A percentile compares a stretch with the other conserved stretches of the same genome.
Evolutionary conservation across 2,113 vertebrate genomes (phyloP).

Genomic region (Eretmochelys imbricata): DNA sequence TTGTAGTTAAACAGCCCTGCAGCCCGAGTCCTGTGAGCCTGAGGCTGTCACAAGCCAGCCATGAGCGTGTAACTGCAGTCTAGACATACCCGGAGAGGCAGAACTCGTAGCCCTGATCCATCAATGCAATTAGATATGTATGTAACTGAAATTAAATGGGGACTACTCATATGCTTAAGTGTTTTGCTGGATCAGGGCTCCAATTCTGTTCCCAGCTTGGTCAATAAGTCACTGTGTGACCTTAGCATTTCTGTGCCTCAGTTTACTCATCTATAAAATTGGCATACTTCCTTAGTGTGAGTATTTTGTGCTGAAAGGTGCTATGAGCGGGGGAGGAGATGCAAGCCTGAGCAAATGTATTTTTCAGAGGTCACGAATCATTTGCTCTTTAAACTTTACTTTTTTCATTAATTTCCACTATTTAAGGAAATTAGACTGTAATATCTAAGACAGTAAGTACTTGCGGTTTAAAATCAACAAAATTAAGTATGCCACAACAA

Average conservation of each 20-base stretch:
- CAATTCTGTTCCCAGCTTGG: neutral
- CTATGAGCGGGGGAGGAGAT: neutral
- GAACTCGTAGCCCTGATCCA: neutral
- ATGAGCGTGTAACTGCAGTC: neutral
- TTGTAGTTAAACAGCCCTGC: too few relatives aligned
- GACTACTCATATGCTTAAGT: neutral
- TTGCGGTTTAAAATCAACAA: neutral
- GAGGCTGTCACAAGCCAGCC: neutral
- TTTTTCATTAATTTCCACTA: neutral
- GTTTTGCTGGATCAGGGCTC: neutral
- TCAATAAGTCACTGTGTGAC: neutral
- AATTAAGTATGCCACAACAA: slow-evolving; percentile 16
- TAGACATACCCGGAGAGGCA: neutral
- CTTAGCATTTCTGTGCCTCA: neutral
- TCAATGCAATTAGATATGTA: neutral
- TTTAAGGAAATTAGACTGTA: neutral
- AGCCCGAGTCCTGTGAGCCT: too few relatives aligned
- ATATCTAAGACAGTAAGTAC: neutral
- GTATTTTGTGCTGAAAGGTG: neutral
- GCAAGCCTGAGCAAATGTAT: neutral
- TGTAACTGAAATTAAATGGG: neutral
- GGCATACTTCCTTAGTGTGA: neutral
- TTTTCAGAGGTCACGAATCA: slow-evolving; percentile 3
- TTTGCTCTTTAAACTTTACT: neutral
- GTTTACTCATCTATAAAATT: neutral